Evolutionary conservation across 1,140 invertebrate species (phyloP).

Genomic region (Bacillus rossius): DNA sequence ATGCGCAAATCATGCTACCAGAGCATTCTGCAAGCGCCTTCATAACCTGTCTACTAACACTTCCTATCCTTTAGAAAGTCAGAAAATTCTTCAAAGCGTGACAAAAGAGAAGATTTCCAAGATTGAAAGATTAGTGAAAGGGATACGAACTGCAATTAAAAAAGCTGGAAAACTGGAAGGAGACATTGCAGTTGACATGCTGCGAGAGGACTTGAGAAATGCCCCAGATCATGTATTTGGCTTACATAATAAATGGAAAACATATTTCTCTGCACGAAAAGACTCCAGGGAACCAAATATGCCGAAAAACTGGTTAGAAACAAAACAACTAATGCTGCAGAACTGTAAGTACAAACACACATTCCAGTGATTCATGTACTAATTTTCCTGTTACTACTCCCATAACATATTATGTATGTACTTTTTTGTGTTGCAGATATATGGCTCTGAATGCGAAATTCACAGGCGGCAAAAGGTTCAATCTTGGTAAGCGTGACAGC

Average conservation of each 20-base stretch:
- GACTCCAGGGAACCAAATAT: background rate
- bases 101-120: too few species aligned
- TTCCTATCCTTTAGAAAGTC: too few species aligned
- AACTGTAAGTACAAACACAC: background rate
- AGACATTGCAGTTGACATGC: background rate
- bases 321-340: slow-evolving; percentile 2
- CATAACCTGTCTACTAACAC: background rate
- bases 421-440: too few species aligned
- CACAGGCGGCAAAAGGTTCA: background rate
- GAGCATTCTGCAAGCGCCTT: background rate
- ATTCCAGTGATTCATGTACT: too few species aligned
- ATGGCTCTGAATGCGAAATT: slow-evolving; percentile 1
- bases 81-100: too few species aligned
- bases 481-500: background rate
- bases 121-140: too few species aligned
- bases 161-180: too few species aligned
- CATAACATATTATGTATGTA: too few species aligned
- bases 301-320: background rate
- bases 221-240: background rate
- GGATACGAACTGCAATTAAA: too few species aligned
- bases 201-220: background rate
- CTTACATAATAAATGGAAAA: background rate
- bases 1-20: slow-evolving; percentile 9
- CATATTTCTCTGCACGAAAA: background rate
- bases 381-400: too few species aligned